phyloP scores from a whole-genome alignment of 2,797 vertebrate species.

The Tangara arthus region DNA sequence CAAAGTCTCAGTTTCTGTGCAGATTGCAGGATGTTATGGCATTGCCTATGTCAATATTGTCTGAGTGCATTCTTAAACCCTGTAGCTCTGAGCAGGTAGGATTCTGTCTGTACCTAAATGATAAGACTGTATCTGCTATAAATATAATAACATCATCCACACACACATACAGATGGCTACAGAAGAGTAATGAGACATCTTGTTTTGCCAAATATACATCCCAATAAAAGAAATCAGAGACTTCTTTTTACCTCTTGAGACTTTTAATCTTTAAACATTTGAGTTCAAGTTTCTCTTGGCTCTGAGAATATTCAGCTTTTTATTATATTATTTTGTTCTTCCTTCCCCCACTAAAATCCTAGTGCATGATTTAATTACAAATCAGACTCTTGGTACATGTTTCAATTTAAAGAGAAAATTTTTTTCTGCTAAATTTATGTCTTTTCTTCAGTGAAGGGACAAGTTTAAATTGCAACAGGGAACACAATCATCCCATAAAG shows the following conservation, averaged over 20 bases:
- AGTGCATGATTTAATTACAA: neutral
- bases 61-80: conserved; percentile 24
- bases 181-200: conserved; percentile 30
- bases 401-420: neutral
- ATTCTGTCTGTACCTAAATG: conserved; percentile 47
- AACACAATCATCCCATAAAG: neutral
- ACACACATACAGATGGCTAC: conserved; percentile 17
- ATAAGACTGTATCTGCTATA: conserved; percentile 49
- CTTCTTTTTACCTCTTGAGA: neutral
- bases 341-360: neutral
- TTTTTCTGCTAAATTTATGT: neutral
- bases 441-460: neutral
- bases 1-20: neutral
- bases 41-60: conserved; percentile 29
- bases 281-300: neutral
- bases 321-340: neutral
- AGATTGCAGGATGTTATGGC: conserved; percentile 32
- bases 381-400: neutral
- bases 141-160: conserved; percentile 49
- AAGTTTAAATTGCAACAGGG: neutral
- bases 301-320: neutral
- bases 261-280: neutral
- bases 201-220: conserved; percentile 38
- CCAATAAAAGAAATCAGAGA: conserved; percentile 13
- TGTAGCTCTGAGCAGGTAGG: conserved; percentile 34